phyloP scores from a whole-genome alignment of 2,113 vertebrate species.

The Hystrix cristata region DNA sequence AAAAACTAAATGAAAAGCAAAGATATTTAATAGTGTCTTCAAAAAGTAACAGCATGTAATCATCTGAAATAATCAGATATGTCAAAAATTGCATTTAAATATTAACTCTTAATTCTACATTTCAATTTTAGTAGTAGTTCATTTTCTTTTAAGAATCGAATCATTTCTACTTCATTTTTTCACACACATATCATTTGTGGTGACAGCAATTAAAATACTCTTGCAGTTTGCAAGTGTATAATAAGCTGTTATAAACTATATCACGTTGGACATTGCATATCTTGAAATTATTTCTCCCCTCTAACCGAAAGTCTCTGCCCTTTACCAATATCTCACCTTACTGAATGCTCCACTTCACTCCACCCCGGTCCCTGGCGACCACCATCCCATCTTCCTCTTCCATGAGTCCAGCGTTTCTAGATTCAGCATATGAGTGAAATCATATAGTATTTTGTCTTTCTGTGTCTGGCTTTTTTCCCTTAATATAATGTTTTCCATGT shows the following conservation, averaged over 20 bases:
- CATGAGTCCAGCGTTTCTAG: neutral
- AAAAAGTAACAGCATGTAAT: neutral
- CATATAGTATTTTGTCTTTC: neutral
- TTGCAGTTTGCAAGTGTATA: neutral
- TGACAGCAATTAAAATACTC: neutral
- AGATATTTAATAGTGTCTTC: neutral
- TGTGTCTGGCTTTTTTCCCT: neutral
- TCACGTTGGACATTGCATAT: neutral
- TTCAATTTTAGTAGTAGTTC: constrained; percentile 37
- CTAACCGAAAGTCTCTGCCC: neutral
- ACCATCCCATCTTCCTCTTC: neutral
- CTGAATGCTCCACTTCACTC: neutral
- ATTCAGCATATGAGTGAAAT: neutral
- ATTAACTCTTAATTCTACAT: neutral
- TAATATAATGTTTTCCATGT: neutral
- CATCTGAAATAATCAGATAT: neutral
- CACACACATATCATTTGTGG: neutral
- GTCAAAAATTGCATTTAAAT: neutral
- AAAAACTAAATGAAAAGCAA: neutral
- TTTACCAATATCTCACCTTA: neutral
- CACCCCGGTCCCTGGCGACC: too few species aligned
- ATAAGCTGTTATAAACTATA: neutral
- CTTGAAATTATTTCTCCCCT: neutral
- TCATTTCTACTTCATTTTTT: constrained; percentile 15
- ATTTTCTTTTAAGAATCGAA: constrained; percentile 14